Base-by-base conservation (phyloP, 1,140 invertebrate species). In the Caenorhabditis inopinata region DNA sequence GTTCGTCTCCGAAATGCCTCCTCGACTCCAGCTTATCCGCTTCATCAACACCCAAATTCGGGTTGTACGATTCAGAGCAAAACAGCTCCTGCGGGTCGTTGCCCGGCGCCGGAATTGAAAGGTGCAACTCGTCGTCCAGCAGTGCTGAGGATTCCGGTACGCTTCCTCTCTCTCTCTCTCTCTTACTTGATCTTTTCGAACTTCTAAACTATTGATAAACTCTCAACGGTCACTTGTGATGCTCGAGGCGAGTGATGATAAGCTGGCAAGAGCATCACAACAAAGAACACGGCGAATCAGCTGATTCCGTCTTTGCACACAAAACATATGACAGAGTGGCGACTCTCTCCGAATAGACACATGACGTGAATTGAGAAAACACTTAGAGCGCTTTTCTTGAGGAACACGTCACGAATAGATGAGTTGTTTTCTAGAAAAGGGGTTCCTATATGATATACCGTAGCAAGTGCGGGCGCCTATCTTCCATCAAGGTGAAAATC, bases 321-420 rank as follows among this genome's bases (percentile, higher is more conserved):
- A 42, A 42, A 42, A 68, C 58, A 68, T 42, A 68, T 68, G 32
- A 42, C 58, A 21, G 58, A 68, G 58, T 68, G 58, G 58, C 58
- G 32, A 68, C 25, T 68, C 58, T 38, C 38, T 5, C 32, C 58
- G 32, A 58, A 32, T 32, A 58, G 51, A 58, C 58, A 68, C 58
- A 68, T 68, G 58, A 68, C 58, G 58, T 21, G 58, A 68, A 32
- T 14, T 16, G 49, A 25, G 46, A 47, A 18, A 47, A 51, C 38
- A 14, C 38, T 42, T 14, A 32, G 51, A 38, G 58, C 58, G 38
- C 58, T 68, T 38, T 14, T 11, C 32, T 58, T 29, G 27, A 16
- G 9, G 32, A 38, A 68, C 16, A 68, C 58, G 32, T 42, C 32
- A 68, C 51, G 25, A 42, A 42, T 5, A 42, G 38, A 42, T 42